Evolutionary conservation across 2,797 vertebrate genomes (phyloP).

Genomic region (Enteromius anoplus): DNA sequence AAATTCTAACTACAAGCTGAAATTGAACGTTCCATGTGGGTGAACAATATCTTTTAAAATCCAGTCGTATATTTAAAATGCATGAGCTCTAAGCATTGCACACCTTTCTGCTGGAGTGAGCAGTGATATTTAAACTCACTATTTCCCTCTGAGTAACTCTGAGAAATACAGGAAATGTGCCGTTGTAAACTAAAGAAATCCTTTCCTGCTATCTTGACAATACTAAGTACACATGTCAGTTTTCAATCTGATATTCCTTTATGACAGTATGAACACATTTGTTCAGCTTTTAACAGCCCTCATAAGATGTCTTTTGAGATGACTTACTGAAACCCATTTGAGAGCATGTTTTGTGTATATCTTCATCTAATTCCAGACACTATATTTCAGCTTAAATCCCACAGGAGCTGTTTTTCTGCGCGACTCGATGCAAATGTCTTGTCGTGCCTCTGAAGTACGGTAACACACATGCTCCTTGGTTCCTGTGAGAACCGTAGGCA

Average conservation of each 20-base stretch:
- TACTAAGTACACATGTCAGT: background rate
- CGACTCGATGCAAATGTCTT: constrained; percentile 15
- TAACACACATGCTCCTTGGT: constrained; percentile 27
- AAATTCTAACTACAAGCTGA: background rate
- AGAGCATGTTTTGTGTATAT: background rate
- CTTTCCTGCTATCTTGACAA: background rate
- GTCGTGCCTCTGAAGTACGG: constrained; percentile 20
- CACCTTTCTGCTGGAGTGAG: background rate
- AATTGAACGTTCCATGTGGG: background rate
- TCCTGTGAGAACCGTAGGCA: constrained; percentile 24
- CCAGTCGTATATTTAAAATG: background rate
- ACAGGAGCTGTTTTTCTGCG: constrained; percentile 5
- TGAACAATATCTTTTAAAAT: background rate
- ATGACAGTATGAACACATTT: constrained; percentile 12
- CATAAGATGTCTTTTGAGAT: background rate
- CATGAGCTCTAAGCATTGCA: constrained; percentile 6
- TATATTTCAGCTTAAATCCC: constrained; percentile 7
- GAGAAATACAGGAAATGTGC: background rate
- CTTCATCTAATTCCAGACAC: constrained; percentile 1
- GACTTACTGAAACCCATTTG: constrained; percentile 13
- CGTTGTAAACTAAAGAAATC: background rate
- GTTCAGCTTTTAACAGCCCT: constrained; percentile 22
- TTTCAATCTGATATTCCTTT: background rate
- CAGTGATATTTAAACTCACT: background rate
- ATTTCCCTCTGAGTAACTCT: background rate